These are phyloP conservation scores for Anodontia alba DNA, from an alignment of 2,888 invertebrate species.

Conservation along the genomic window DNA sequence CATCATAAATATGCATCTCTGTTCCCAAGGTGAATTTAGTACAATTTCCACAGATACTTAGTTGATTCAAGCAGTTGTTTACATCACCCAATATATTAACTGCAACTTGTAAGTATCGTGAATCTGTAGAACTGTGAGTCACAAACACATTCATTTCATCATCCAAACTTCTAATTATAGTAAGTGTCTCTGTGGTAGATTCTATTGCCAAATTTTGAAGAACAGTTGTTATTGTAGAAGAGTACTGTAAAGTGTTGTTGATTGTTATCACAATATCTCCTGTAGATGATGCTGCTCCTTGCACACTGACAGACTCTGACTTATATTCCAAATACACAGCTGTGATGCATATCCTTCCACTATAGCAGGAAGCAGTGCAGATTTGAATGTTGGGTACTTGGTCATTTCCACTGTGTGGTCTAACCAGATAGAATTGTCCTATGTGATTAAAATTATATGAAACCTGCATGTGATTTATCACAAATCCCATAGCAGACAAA, in stretches of 20 bases:
- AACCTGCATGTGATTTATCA: background rate
- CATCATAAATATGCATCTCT: background rate
- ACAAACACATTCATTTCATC: background rate
- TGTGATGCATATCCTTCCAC: background rate
- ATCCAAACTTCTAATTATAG: background rate
- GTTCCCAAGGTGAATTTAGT: background rate
- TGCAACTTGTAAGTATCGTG: background rate
- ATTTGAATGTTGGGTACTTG: background rate
- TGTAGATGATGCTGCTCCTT: background rate
- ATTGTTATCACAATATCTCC: background rate
- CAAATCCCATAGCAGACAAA: background rate
- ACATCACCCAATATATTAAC: background rate
- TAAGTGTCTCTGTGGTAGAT: background rate
- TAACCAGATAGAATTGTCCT: conserved; percentile 1
- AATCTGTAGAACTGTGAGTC: background rate
- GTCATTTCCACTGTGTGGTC: background rate
- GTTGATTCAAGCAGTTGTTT: background rate
- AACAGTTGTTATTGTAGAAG: background rate
- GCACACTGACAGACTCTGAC: background rate
- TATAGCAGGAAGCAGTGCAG: background rate
- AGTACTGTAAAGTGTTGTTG: background rate
- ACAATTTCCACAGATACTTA: conserved; percentile 4
- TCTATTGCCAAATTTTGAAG: background rate
- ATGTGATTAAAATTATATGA: background rate
- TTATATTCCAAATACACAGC: background rate